Base-by-base conservation (phyloP, 2,888 invertebrate species). In the Fragum whitleyi region DNA sequence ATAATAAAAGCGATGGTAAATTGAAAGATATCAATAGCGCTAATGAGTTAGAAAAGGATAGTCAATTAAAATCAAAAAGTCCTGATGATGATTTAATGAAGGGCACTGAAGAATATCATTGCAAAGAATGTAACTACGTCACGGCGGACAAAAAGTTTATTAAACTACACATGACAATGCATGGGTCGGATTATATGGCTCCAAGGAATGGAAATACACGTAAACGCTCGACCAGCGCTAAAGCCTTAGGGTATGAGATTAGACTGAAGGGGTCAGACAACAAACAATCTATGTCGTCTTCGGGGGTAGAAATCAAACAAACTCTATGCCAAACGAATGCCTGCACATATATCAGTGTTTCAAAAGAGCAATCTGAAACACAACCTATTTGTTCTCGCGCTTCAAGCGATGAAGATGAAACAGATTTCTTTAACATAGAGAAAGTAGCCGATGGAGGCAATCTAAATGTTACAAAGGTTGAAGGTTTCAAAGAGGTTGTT, bases 141-240 rank as follows among this genome's bases (percentile, higher is more conserved):
- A 65, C 65, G n/a, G 39, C 36, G 1, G 42, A 65, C 19, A 42
- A 65, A 11, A 65, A 39, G 23, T 65, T 65, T 42, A 65, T 65
- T 1, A 65, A 23, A 26, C 23, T 65, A 14, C 65, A 65, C 42
- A 65, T 42, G 42, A 42, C 65, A 21, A 65, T 65, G 23, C 65
- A 65, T 26, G 65, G 65, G 9, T 65, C 21, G 19, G 23, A 21
- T 21, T 65, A 23, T 14, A 7, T 19, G 19, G 6, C 3, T 42
- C 21, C 26, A 2, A 39, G 21, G n/a, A 29, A 53, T 32, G 61
- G 19, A 0, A 23, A 11, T 28, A 53, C 0, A 1, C n/a, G n/a
- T 26, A 53, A 51, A 51, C 1, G 21, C 16, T 42, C 42, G 7
- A 65, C 11, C 9, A 42, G 36, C 11, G 14, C 21, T 2, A 39